phyloP scores from a whole-genome alignment of 2,113 vertebrate genomes.

The Lophura nycthemera region DNA sequence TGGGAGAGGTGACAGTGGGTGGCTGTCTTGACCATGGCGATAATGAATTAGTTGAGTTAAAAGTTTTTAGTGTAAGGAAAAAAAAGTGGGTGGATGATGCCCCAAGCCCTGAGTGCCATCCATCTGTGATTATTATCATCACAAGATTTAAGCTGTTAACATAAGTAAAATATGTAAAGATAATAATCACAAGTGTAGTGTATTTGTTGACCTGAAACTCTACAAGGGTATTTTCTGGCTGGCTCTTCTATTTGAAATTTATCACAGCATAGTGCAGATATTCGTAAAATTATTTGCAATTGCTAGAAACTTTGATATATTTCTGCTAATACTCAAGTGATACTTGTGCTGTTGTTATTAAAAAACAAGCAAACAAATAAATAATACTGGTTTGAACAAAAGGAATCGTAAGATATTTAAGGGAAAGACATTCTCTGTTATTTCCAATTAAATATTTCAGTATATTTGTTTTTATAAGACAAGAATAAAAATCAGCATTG shows the following conservation, averaged over 20 bases:
- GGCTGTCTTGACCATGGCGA: too few species aligned
- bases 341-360: not conserved
- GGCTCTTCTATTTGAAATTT: not conserved
- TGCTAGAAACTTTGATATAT: not conserved
- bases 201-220: not conserved
- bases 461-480: not conserved
- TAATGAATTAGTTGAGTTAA: too few species aligned
- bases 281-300: not conserved
- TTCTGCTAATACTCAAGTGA: not conserved
- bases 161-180: not conserved
- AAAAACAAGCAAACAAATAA: not conserved
- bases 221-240: not conserved
- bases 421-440: not conserved
- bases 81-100: too few species aligned
- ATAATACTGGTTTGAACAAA: not conserved
- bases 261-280: not conserved
- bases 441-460: not conserved
- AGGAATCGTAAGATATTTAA: not conserved
- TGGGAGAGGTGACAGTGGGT: too few species aligned
- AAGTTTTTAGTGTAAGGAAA: too few species aligned
- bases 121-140: not conserved
- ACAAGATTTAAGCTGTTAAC: not conserved
- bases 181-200: not conserved
- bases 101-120: not conserved
- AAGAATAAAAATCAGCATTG: not conserved